Percentiles rank a stretch among this genome's conserved stretches.
Evolutionary conservation across 2,888 invertebrate species (phyloP).

Genomic region (Sphinx pinastri): DNA sequence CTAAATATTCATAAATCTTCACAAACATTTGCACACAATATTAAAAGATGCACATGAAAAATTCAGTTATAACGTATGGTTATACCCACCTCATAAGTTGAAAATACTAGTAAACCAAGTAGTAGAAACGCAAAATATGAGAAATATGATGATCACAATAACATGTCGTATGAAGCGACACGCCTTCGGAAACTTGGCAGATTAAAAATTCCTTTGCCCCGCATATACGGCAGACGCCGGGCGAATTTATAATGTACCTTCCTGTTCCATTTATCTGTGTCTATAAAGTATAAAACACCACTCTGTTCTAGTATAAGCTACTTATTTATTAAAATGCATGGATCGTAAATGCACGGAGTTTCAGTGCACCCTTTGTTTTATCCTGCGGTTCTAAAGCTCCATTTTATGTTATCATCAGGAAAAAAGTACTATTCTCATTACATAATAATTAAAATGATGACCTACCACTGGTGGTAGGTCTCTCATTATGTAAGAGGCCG

Average conservation of each 20-base stretch:
- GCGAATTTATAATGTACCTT: constrained; percentile 54
- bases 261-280: constrained; percentile 23
- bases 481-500: too few relatives aligned
- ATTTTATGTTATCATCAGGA: too few relatives aligned
- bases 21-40: too few relatives aligned
- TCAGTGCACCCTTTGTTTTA: not conserved
- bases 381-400: too few relatives aligned
- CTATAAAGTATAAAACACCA: constrained; percentile 2
- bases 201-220: constrained; percentile 63
- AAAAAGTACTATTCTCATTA: too few relatives aligned
- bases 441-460: too few relatives aligned
- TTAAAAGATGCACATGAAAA: too few relatives aligned
- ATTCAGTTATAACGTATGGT: too few relatives aligned
- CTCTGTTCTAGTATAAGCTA: constrained; percentile 3
- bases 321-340: constrained; percentile 9
- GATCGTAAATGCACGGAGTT: not conserved
- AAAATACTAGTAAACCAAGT: constrained; percentile 31
- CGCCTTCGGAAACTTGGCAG: constrained; percentile 50
- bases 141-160: constrained; percentile 30
- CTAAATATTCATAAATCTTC: too few relatives aligned
- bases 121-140: constrained; percentile 28
- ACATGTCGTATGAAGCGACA: constrained; percentile 35
- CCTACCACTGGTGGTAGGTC: too few relatives aligned
- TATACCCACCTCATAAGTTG: not conserved
- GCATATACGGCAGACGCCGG: constrained; percentile 48